These are phyloP conservation scores for Ooceraea biroi DNA, from an alignment of 1,140 invertebrate species.

Conservation along the genomic window DNA sequence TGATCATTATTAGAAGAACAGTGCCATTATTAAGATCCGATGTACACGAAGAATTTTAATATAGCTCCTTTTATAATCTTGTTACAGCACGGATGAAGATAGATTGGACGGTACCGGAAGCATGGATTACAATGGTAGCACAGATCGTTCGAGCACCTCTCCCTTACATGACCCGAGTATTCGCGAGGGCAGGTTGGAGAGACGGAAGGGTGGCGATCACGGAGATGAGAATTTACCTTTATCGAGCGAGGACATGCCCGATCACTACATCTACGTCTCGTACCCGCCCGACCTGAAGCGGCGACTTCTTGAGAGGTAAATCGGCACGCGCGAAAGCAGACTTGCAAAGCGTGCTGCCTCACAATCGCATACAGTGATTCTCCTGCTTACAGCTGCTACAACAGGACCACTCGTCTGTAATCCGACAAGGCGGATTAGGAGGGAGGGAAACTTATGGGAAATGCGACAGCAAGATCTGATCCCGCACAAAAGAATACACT, in stretches of 20 bases:
- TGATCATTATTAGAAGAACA: background rate
- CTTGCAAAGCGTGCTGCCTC: constrained; percentile 5
- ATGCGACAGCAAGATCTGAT: constrained; percentile 15
- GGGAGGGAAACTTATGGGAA: background rate
- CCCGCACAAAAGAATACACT: constrained; percentile 23
- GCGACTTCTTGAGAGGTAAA: constrained; percentile 92
- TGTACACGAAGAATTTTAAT: background rate
- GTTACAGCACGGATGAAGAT: constrained; percentile 78
- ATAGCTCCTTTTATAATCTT: background rate
- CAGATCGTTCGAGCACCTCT: constrained; percentile 77
- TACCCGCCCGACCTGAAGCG: constrained; percentile 94
- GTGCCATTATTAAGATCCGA: constrained; percentile 3
- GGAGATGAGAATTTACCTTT: constrained; percentile 81
- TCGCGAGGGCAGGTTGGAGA: constrained; percentile 84
- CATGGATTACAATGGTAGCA: constrained; percentile 74
- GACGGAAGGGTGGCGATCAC: constrained; percentile 83
- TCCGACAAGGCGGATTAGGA: background rate
- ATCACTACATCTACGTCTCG: constrained; percentile 94
- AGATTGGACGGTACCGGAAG: constrained; percentile 84
- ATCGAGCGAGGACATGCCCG: constrained; percentile 82
- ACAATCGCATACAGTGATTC: constrained; percentile 69
- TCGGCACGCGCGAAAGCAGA: background rate
- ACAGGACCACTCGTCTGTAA: constrained; percentile 90
- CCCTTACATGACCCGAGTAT: constrained; percentile 84
- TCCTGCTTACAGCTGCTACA: constrained; percentile 90